These are phyloP conservation scores for Leptothorax acervorum DNA, from an alignment of 2,888 invertebrate genomes.

Conservation along the genomic window DNA sequence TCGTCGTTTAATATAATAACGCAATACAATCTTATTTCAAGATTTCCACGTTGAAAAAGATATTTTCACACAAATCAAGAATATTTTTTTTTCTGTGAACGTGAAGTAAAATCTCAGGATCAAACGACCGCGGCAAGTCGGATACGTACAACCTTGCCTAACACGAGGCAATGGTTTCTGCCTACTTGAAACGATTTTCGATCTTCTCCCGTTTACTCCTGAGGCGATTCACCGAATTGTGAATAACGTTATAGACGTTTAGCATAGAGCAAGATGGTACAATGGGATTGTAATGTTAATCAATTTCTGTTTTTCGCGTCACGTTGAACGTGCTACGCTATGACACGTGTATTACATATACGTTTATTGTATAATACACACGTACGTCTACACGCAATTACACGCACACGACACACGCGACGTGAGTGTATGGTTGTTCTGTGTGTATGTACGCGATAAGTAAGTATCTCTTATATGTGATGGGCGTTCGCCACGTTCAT, in stretches of 20 bases:
- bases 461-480: constrained; percentile 40
- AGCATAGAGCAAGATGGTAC: constrained; percentile 28
- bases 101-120: constrained; percentile 20
- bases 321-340: constrained; percentile 72
- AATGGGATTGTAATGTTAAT: constrained; percentile 57
- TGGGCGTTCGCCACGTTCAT: constrained; percentile 43
- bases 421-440: constrained; percentile 59
- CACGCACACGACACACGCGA: constrained; percentile 48
- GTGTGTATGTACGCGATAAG: constrained; percentile 63
- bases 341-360: constrained; percentile 26
- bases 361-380: constrained; percentile 60
- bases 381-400: constrained; percentile 46
- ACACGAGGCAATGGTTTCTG: background rate
- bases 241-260: constrained; percentile 1
- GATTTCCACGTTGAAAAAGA: too few species aligned
- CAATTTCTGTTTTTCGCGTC: constrained; percentile 55
- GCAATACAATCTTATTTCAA: too few species aligned
- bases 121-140: background rate
- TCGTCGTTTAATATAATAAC: too few species aligned
- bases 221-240: background rate
- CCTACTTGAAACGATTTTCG: background rate
- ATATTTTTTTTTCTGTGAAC: background rate
- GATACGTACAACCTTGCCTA: background rate
- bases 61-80: too few species aligned
- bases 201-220: background rate